phyloP scores from a whole-genome alignment of 2,888 invertebrate species.

The Noctua fimbriata region DNA sequence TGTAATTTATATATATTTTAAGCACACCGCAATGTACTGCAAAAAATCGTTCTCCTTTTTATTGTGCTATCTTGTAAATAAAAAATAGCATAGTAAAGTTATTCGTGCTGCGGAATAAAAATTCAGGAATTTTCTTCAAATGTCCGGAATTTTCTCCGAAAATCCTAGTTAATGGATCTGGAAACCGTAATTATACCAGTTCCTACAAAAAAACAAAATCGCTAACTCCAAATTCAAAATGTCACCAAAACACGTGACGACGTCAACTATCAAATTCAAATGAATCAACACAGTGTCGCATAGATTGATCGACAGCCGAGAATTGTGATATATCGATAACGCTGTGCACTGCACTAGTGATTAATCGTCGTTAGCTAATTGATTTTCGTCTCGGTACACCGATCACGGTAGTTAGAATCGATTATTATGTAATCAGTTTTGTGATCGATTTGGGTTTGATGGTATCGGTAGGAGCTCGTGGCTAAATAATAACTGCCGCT shows the following conservation, averaged over 20 bases:
- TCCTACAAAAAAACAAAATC: not conserved
- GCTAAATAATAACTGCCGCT: too few relatives aligned
- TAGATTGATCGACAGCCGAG: conserved; percentile 74
- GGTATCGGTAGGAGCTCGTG: not conserved
- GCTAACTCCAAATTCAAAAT: conserved; percentile 27
- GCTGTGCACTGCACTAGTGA: conserved; percentile 69
- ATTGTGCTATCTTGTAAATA: too few relatives aligned
- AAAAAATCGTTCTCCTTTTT: too few relatives aligned
- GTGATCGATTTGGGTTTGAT: conserved; percentile 55
- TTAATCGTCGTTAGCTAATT: conserved; percentile 74
- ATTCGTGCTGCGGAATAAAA: too few relatives aligned
- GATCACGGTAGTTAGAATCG: conserved; percentile 58
- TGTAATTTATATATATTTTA: too few relatives aligned
- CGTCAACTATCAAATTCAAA: conserved; percentile 61
- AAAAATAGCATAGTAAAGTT: too few relatives aligned
- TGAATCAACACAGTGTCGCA: conserved; percentile 62
- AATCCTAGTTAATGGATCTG: too few relatives aligned
- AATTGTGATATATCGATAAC: conserved; percentile 74
- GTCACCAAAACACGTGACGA: conserved; percentile 30
- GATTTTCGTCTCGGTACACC: conserved; percentile 68
- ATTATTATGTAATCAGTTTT: conserved; percentile 65
- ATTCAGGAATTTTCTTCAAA: too few relatives aligned
- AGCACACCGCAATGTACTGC: too few relatives aligned
- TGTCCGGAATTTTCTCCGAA: too few relatives aligned
- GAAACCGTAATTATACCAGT: too few relatives aligned